Evolutionary conservation across 2,888 invertebrate genomes (phyloP), one percentile per base, ranked within the genome.

Genomic region (Euspilapteryx auroguttella): DNA sequence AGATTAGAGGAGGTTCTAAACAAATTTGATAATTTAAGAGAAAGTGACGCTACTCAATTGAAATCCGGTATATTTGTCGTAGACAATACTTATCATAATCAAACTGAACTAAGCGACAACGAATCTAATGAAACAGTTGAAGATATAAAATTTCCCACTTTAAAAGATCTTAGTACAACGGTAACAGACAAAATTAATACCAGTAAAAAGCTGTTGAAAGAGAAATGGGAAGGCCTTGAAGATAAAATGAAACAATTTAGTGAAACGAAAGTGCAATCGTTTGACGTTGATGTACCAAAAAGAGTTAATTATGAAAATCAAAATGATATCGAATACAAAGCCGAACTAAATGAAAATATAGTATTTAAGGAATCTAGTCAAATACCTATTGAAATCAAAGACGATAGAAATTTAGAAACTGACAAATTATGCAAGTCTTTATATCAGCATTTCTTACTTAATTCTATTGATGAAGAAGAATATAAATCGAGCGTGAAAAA

Each of bases 11-110:
- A 54, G 37, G 42, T 73, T 20, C 35, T 73, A 33, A 45, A 57
- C 2, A 68, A 57, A 32, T 55, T 73, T 39, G 61, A 65, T 4
- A 40, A 32, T 12, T 44, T 66, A 24, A 63, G 76, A 47, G 45
- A 50, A 28, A 62, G 59, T 36, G 63, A 62, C 31, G 54, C 62
- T 10, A 64, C 65, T 13, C 66, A 68, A 49, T 50, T 75, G 42
- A 69, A 79, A 38, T 79, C 79, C 35, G 82, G 81, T 9, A 81
- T 83, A 34, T 79, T 76, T 41, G 58, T 80, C 12, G 64, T 82
- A 14, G 79, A 76, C 34, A 77, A 77, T 32, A 56, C 65, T 22
- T 75, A 59, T 42, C 47, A 59, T 17, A 55, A 61, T 2, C 65
- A 66, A 33, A 43, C 55, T n/a, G 44, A 48, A 11, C 38, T 64